Evolutionary conservation across 2,797 vertebrate species (phyloP).

Genomic region (Synanceia verrucosa): DNA sequence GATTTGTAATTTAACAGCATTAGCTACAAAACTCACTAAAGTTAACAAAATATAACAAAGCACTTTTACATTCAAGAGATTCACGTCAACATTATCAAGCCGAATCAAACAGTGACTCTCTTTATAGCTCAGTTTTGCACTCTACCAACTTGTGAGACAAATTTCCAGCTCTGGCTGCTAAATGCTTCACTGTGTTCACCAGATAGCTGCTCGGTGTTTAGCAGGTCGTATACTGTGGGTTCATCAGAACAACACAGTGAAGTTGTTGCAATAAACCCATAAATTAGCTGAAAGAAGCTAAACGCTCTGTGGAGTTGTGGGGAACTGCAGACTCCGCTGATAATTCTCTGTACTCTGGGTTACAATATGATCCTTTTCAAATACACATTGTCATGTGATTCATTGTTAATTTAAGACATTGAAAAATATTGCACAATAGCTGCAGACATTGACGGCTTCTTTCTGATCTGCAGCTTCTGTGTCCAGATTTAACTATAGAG

Average conservation of each 20-base stretch:
- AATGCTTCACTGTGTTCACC: background rate
- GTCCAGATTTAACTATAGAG: background rate
- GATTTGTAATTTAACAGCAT: no score
- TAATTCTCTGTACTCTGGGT: background rate
- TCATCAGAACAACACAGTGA: background rate
- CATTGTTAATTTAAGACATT: background rate
- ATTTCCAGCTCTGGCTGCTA: background rate
- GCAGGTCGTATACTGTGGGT: background rate
- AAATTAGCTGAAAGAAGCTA: background rate
- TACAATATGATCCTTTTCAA: background rate
- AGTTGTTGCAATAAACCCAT: background rate
- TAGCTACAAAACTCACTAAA: no score
- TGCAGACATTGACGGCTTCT: background rate
- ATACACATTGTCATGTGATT: background rate
- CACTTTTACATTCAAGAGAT: background rate
- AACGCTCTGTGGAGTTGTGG: background rate
- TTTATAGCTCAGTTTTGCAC: background rate
- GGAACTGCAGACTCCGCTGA: background rate
- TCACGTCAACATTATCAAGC: background rate
- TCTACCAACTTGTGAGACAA: background rate
- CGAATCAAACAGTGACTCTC: background rate
- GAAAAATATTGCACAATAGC: background rate
- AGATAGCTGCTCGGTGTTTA: background rate
- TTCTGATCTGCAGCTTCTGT: background rate
- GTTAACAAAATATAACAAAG: no score